Base-by-base conservation (phyloP, 2,113 vertebrate genomes). In the Bujurquina vittata region DNA sequence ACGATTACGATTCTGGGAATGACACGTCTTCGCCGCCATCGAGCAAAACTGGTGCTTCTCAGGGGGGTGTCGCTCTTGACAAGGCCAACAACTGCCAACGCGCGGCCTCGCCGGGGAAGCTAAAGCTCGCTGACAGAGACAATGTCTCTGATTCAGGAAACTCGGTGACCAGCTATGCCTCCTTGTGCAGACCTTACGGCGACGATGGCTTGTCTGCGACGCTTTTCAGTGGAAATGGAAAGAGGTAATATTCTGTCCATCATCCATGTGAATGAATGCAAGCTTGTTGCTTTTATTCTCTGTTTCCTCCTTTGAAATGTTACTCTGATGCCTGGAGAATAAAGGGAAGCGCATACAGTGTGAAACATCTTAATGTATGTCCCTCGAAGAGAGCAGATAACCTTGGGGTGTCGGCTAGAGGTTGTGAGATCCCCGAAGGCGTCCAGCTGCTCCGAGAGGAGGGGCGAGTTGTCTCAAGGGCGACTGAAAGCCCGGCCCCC, bases 1-100 rank as follows among this genome's bases (percentile, higher is more conserved):
- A 96, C 79, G 97, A 99, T 95, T 98, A 97, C 81, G 98, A 99
- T 95, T 99, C 98, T 22, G 98, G 98, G 92, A 98, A 99, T 62
- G 98, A 99, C 94, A 99, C 98, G 2, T 97, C 97, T 76, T 99
- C 98, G 7, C 98, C 98, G 22, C 97, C 96, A 5, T 98, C 97
- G n/a, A 95, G 93, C 87, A 97, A 99, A 95, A 96, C 96, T 9
- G 95, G 95, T 84, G 94, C 96, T 40, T 95, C 96, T 91, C 94
- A 95, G 90, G 94, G 96, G 23, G 96, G 96, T 91, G 95, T 92
- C 75, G 88, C 85, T 54, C 67, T 72, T 69, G 95, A 94, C 86
- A 96, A 96, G 91, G 94, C 89, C 63, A 83, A 20, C 79, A 52
- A 17, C 23, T 90, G 84, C 75, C 92, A 59, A 37, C 92, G 82